Evolutionary conservation across 35 echinoderm and acorn worm species (phyloP).

Genomic region (Strongylocentrotus purpuratus): DNA sequence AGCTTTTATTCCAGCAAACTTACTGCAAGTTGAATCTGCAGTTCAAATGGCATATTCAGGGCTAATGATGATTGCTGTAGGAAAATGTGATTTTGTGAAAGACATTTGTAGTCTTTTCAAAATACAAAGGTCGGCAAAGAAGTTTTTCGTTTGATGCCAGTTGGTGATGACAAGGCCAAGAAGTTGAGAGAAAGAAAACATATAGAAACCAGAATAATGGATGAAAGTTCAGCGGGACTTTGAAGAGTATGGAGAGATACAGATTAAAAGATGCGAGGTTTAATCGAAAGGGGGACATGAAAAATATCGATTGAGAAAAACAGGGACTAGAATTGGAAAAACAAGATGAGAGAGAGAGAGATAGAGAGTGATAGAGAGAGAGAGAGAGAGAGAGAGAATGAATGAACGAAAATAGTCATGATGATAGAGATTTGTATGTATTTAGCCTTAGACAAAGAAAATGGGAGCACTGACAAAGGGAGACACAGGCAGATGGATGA

Average conservation of each 20-base stretch:
- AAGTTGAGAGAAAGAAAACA: neutral
- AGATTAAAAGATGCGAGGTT: neutral
- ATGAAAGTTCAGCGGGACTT: neutral
- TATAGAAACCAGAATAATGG: neutral
- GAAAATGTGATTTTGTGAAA: neutral
- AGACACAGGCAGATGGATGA: too few relatives aligned
- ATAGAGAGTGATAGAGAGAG: neutral
- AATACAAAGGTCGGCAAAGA: neutral
- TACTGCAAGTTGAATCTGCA: neutral
- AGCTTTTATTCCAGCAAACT: neutral
- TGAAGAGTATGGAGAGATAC: neutral
- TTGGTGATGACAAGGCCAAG: neutral
- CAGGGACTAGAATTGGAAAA: neutral
- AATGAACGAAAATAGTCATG: too few relatives aligned
- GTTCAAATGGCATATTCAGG: neutral
- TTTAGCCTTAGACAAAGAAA: too few relatives aligned
- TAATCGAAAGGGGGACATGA: neutral
- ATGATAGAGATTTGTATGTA: too few relatives aligned
- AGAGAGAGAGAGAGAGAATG: neutral
- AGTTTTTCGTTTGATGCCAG: neutral
- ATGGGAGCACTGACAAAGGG: too few relatives aligned
- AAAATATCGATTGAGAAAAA: neutral
- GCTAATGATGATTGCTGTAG: neutral
- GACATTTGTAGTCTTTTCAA: neutral
- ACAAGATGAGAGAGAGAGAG: too few relatives aligned